Base-by-base conservation (phyloP, 2,888 invertebrate genomes). In the Orchestes rusci region DNA sequence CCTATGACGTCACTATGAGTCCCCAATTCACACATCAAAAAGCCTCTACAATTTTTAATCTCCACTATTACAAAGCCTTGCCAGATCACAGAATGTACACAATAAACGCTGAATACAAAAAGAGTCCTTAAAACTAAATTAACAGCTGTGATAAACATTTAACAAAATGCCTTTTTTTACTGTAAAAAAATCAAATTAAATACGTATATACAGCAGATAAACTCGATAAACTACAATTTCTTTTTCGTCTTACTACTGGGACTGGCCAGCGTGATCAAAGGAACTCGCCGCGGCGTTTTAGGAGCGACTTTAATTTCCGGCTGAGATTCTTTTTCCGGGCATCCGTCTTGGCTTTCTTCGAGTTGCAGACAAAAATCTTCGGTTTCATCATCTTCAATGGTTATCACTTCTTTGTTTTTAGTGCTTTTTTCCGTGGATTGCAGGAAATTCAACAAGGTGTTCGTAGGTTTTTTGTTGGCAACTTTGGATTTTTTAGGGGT, bases 191-290 rank as follows among this genome's bases (percentile, higher is more conserved):
- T n/a, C n/a, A n/a, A n/a, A n/a, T n/a, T n/a, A n/a, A n/a, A n/a
- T n/a, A n/a, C n/a, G n/a, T n/a, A n/a, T n/a, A n/a, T n/a, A n/a
- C n/a, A n/a, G n/a, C n/a, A n/a, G n/a, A n/a, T n/a, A n/a, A n/a
- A n/a, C n/a, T n/a, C n/a, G n/a, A n/a, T n/a, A n/a, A n/a, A n/a
- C n/a, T n/a, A 36, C 16, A 12, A 12, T 39, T 39, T 13, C 20
- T 39, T 33, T 18, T 39, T 34, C 3, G 18, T 33, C 29, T 41
- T 45, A 12, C 76, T 77, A 64, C 84, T 86, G 33, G 87, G 86
- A 59, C 86, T 86, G 2, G 86, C 84, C 27, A 88, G 67, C 1
- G 87, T 87, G 16, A 84, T 84, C 43, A 88, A 75, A 51, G 77
- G 75, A 3, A 87, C 82, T 51, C 87, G 67, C 13, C 85, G 65